Conservation (phyloP, 2,888 invertebrate species). For the Synergus laeviventris region DNA sequence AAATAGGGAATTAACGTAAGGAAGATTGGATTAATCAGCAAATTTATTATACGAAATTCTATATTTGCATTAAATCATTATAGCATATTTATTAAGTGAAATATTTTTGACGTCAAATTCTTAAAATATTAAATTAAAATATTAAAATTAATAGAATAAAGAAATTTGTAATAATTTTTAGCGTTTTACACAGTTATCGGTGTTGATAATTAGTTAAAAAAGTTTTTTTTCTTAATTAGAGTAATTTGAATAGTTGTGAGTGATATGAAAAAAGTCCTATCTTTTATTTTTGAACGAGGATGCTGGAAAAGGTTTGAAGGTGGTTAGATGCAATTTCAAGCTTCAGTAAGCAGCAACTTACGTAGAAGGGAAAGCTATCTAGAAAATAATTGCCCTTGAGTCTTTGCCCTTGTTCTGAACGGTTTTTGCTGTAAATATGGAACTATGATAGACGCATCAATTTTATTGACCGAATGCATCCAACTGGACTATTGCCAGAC, state of each 20-base stretch:
- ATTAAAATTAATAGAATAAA: too few relatives aligned
- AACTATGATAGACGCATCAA: background rate
- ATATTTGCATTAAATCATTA: too few relatives aligned
- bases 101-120: too few relatives aligned
- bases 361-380: background rate
- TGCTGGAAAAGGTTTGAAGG: background rate
- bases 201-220: too few relatives aligned
- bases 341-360: conserved; percentile 30
- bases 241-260: background rate
- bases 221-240: too few relatives aligned
- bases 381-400: conserved; percentile 25
- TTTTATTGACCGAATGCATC: background rate
- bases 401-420: conserved; percentile 10
- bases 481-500: background rate
- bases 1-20: background rate
- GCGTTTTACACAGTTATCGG: too few relatives aligned
- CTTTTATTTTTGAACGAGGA: conserved; percentile 5
- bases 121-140: too few relatives aligned
- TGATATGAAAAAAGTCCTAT: conserved; percentile 11
- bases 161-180: too few relatives aligned
- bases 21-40: background rate
- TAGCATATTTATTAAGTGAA: too few relatives aligned
- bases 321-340: conserved; percentile 17
- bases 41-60: background rate
- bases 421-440: background rate